phyloP scores from a whole-genome alignment of 2,113 vertebrate genomes.

The Arenaria interpres region DNA sequence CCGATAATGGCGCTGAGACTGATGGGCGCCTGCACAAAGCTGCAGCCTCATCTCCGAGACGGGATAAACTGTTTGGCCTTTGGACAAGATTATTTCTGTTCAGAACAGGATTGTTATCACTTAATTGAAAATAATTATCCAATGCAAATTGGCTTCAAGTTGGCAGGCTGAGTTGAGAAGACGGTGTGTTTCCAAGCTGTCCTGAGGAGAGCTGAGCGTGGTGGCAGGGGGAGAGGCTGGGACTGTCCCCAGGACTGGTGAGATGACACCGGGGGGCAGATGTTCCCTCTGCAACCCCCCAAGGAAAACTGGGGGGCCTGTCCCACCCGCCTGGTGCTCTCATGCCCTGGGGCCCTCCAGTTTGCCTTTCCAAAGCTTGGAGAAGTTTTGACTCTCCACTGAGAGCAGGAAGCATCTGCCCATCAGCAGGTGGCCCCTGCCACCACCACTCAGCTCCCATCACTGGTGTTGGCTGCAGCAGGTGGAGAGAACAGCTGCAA shows the following conservation, averaged over 20 bases:
- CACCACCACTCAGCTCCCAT: fast-evolving
- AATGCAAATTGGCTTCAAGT: constrained; percentile 73
- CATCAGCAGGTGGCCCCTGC: background rate
- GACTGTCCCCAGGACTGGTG: background rate
- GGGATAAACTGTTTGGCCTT: constrained; percentile 72
- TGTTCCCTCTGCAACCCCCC: background rate
- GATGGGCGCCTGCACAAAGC: background rate
- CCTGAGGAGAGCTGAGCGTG: background rate
- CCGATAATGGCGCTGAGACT: background rate
- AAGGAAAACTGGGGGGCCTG: fast-evolving
- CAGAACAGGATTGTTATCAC: constrained; percentile 75
- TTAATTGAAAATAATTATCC: constrained; percentile 79
- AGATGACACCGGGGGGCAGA: background rate
- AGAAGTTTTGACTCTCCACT: background rate
- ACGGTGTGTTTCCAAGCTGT: constrained; percentile 19
- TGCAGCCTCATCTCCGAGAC: constrained; percentile 21
- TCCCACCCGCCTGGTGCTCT: fast-evolving
- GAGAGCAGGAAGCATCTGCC: background rate
- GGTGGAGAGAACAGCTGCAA: background rate
- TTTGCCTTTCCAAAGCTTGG: background rate
- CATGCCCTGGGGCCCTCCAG: fast-evolving
- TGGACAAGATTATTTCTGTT: constrained; percentile 76
- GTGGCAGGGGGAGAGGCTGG: background rate
- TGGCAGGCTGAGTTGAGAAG: constrained; percentile 62
- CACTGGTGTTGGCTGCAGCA: background rate